Base-by-base conservation (phyloP, 1,140 invertebrate species). In the Hyles vespertilio region DNA sequence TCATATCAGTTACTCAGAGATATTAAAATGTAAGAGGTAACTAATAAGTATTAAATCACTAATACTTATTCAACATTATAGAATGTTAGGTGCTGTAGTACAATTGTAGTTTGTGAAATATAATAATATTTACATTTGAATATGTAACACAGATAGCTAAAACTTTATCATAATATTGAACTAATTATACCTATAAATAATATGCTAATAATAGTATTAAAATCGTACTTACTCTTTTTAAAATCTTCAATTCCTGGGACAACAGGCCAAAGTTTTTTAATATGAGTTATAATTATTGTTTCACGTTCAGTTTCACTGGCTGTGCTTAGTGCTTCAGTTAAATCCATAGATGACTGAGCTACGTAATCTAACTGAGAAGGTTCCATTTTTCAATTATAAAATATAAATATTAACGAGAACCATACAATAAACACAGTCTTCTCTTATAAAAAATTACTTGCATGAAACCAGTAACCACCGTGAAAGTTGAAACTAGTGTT, bases 211-310 rank as follows among this genome's bases (percentile, higher is more conserved):
- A 47, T 49, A n/a, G 5, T 0, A 55, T 44, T 50, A 53, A 55
- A 40, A 33, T 5, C 22, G 8, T 40, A 72, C 77, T 65, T 73
- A 89, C 88, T 84, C 76, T 84, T 88, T 61, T 87, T 83, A 58
- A 85, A 88, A 65, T 90, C 87, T 11, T 88, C 82, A 32, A 89
- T 61, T 5, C 77, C 72, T 10, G 67, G 64, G 32, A 82, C 79
- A 44, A 70, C 56, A 48, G 71, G 56, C 69, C 74, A 87, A 49
- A 89, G 76, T 76, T 89, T 89, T 61, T 84, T 88, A n/a, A 90
- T 87, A 59, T 90, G 89, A 57, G 75, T 80, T 46, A 52, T 54
- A 44, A 90, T 78, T 3, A 87, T 58, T 65, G 65, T 50, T 51
- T 89, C 84, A 9, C 77, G 71, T 56, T 86, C 83, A 54, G 72